A percentile compares a stretch with the other conserved stretches of the same genome.
Evolutionary conservation across 2,113 vertebrate genomes (phyloP).

Genomic region (Sclerurus mexicanus): DNA sequence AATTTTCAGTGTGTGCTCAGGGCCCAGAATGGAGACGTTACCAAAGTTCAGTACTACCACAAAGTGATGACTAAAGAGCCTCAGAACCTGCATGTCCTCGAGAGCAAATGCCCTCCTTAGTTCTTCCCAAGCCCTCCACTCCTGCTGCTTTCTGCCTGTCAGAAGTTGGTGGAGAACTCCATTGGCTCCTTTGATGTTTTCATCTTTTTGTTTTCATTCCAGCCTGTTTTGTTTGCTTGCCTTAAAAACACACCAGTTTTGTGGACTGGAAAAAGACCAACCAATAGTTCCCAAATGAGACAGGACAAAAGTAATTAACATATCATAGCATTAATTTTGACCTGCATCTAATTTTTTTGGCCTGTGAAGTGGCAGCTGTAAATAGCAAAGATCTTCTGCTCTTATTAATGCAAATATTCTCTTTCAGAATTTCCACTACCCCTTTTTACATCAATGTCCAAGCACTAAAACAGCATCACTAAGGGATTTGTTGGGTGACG

Average conservation of each 20-base stretch:
- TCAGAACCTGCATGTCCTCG: neutral
- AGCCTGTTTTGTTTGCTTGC: neutral
- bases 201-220: neutral
- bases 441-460: too few relatives aligned
- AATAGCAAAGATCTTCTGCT: too few relatives aligned
- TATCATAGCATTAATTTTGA: neutral
- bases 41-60: neutral
- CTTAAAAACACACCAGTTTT: neutral
- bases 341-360: neutral
- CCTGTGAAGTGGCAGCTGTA: neutral
- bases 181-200: constrained; percentile 7
- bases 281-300: neutral
- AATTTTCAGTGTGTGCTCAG: neutral
- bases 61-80: neutral
- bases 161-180: neutral
- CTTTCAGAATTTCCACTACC: too few relatives aligned
- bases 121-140: constrained; percentile 1
- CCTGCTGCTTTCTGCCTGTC: neutral
- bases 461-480: too few relatives aligned
- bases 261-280: neutral
- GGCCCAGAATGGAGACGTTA: neutral
- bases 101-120: constrained; percentile 4
- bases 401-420: too few relatives aligned
- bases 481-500: too few relatives aligned
- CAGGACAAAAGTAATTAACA: neutral